Conservation (phyloP, 2,888 invertebrate genomes). For the Polydrusus cervinus region DNA sequence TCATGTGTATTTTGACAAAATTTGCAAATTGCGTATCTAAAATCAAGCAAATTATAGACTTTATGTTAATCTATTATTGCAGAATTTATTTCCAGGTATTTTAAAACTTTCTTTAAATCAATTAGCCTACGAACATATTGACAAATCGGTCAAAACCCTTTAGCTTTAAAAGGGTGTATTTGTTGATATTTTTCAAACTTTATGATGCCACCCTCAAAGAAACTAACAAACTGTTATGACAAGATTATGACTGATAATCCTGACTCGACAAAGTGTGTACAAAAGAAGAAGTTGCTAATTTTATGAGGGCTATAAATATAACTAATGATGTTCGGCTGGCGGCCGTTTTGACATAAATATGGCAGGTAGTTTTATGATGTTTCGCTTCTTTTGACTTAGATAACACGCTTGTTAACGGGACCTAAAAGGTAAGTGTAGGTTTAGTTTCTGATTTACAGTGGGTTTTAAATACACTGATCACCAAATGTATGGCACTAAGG, state of each 20-base stretch:
- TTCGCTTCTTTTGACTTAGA: constrained; percentile 25
- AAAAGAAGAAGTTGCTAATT: constrained; percentile 46
- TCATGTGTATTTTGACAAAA: too few species aligned
- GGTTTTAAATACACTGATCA: too few species aligned
- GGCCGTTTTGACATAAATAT: constrained; percentile 35
- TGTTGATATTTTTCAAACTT: constrained; percentile 29
- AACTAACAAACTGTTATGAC: constrained; percentile 46
- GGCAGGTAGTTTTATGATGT: constrained; percentile 38
- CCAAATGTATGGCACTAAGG: too few species aligned
- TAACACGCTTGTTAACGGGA: constrained; percentile 15
- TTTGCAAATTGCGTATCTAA: too few species aligned
- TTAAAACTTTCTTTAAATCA: not conserved
- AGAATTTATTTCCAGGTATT: too few species aligned
- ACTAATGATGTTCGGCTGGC: constrained; percentile 34
- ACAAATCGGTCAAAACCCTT: not conserved
- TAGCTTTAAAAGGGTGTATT: constrained; percentile 26
- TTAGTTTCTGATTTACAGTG: not conserved
- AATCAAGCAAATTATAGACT: too few species aligned
- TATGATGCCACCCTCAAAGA: constrained; percentile 16
- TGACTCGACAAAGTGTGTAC: constrained; percentile 54
- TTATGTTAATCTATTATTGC: too few species aligned
- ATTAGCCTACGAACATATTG: not conserved
- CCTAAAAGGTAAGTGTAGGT: constrained; percentile 4
- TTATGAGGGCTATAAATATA: constrained; percentile 44
- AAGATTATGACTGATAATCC: constrained; percentile 53